Percentiles rank a stretch among this genome's conserved stretches.
phyloP scores from a whole-genome alignment of 2,797 vertebrate species.

The Xenentodon cancila region DNA sequence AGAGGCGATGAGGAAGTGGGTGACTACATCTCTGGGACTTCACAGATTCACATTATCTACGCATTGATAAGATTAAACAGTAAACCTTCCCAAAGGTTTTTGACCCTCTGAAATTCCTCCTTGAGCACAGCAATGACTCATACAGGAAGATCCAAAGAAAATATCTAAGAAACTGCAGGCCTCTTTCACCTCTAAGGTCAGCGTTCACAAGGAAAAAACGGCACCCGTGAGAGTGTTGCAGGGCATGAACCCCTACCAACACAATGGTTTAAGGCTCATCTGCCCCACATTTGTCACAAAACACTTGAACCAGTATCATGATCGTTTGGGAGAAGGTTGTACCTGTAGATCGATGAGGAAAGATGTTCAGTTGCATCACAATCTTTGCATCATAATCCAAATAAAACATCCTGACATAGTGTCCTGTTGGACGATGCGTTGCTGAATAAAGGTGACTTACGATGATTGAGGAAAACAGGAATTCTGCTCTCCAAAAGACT shows the following conservation, averaged over 20 bases:
- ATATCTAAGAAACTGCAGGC: not conserved
- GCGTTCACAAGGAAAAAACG: not conserved
- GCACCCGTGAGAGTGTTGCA: not conserved
- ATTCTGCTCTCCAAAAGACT: not conserved
- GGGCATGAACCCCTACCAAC: not conserved
- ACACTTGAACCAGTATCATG: too few relatives aligned
- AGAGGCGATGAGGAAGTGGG: constrained; percentile 4
- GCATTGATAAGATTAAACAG: constrained; percentile 7
- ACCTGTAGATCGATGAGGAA: not conserved
- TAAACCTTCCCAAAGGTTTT: constrained; percentile 4
- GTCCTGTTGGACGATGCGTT: not conserved
- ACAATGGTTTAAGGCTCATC: not conserved
- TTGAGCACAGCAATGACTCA: constrained; percentile 6
- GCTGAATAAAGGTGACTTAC: not conserved
- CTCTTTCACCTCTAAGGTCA: constrained; percentile 16
- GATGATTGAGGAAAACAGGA: not conserved
- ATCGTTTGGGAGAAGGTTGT: not conserved
- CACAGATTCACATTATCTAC: not conserved
- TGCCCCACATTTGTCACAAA: not conserved
- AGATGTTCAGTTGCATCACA: not conserved
- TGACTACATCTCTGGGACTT: not conserved
- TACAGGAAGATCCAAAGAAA: constrained; percentile 14
- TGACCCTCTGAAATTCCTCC: constrained; percentile 5
- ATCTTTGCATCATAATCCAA: not conserved
- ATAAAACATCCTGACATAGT: not conserved